Percentiles rank a stretch among this genome's conserved stretches.
Evolutionary conservation across 2,888 invertebrate genomes (phyloP).

Genomic region (Philaethria dido): DNA sequence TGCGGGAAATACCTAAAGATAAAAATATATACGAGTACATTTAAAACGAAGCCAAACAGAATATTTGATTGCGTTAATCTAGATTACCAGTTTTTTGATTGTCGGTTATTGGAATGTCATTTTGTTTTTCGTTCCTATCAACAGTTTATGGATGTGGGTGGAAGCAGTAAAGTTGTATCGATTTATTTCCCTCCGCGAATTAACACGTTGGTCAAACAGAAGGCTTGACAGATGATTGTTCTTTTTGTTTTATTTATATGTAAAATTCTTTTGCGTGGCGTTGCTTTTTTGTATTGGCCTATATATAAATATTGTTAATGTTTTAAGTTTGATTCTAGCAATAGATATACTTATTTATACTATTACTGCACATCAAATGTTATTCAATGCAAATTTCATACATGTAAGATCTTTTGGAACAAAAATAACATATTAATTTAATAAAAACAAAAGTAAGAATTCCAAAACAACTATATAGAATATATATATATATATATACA

Average conservation of each 20-base stretch:
- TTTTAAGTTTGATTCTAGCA: too few relatives aligned
- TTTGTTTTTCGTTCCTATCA: constrained; percentile 36
- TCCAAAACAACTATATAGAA: too few relatives aligned
- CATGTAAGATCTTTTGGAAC: too few relatives aligned
- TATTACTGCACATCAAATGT: too few relatives aligned
- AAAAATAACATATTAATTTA: too few relatives aligned
- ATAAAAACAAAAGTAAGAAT: too few relatives aligned
- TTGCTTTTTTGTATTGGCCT: too few relatives aligned
- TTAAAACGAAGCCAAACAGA: not conserved
- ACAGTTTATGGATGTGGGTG: constrained; percentile 36
- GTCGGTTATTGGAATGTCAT: constrained; percentile 35
- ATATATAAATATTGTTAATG: too few relatives aligned
- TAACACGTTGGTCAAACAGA: constrained; percentile 41
- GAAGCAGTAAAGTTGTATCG: constrained; percentile 38
- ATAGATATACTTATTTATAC: too few relatives aligned
- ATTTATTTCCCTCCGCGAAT: constrained; percentile 43
- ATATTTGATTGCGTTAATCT: constrained; percentile 25
- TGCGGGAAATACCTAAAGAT: not conserved
- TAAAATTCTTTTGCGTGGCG: too few relatives aligned
- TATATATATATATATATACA: too few relatives aligned
- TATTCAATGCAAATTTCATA: too few relatives aligned
- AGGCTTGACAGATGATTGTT: constrained; percentile 34
- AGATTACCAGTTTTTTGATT: constrained; percentile 20
- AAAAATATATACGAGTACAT: not conserved
- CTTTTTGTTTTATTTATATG: constrained; percentile 16